Conservation (phyloP, 2,113 vertebrate species). For the Pteruthius melanotis region DNA sequence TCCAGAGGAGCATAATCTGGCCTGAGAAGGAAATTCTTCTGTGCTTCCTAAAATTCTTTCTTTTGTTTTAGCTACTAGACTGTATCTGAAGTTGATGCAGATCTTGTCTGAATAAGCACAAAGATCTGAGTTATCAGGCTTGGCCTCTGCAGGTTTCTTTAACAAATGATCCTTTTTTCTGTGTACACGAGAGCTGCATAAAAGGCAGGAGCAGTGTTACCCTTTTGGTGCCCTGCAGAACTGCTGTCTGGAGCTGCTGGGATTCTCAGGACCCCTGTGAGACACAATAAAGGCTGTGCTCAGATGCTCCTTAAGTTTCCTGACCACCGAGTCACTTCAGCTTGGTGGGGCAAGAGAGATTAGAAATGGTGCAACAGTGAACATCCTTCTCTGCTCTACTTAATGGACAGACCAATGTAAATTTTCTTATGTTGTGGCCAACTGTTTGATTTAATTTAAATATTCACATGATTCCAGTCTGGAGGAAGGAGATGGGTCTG, state of each 20-base stretch:
- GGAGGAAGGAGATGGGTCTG: neutral
- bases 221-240: neutral
- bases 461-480: neutral
- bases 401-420: neutral
- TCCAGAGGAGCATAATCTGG: neutral
- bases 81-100: neutral
- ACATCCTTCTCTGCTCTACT: neutral
- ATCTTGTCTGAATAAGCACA: neutral
- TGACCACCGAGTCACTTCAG: neutral
- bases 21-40: neutral
- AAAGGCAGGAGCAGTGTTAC: neutral
- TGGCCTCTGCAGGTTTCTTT: neutral
- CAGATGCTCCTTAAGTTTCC: neutral
- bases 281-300: neutral
- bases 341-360: neutral
- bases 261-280: neutral
- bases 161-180: neutral
- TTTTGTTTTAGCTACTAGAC: neutral
- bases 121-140: neutral
- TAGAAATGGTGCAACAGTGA: neutral
- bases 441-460: neutral
- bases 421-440: neutral
- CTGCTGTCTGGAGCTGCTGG: neutral
- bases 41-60: neutral
- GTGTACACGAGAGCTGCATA: neutral